A percentile compares a stretch with the other conserved stretches of the same genome.
phyloP scores from a whole-genome alignment of 2,113 vertebrate genomes.

The Rhabdomys dilectus region DNA sequence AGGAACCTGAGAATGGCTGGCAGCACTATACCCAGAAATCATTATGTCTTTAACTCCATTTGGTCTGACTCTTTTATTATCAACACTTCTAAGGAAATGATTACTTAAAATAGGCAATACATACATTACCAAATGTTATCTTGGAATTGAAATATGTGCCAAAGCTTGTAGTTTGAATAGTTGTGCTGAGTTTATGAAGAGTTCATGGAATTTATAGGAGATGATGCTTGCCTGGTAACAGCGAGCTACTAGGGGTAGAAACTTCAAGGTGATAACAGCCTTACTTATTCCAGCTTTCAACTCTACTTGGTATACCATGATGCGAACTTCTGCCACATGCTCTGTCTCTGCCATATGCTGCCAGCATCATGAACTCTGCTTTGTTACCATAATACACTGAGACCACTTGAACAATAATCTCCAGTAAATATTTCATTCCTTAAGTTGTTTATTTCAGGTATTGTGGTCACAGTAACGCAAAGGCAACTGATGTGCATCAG shows the following conservation, averaged over 20 bases:
- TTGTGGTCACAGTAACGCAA: neutral
- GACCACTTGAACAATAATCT: neutral
- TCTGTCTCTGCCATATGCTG: too few species aligned
- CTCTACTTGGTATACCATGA: neutral
- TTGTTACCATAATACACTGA: fast-evolving
- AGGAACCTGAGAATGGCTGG: neutral
- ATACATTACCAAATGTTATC: neutral
- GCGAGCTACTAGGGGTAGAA: too few species aligned
- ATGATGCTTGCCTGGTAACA: neutral
- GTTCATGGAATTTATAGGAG: neutral
- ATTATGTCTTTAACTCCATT: neutral
- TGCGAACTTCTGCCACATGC: neutral
- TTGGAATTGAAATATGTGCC: neutral
- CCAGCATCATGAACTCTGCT: neutral
- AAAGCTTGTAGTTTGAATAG: neutral
- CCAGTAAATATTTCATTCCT: neutral
- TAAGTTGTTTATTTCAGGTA: neutral
- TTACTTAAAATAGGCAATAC: neutral
- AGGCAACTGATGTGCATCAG: neutral
- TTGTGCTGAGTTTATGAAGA: neutral
- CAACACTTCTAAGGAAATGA: neutral
- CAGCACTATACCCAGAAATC: too few species aligned
- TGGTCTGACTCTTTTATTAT: neutral
- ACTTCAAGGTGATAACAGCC: too few species aligned
- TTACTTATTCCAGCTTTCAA: neutral